Base-by-base conservation (phyloP, 2,797 vertebrate species). In the Borostomias antarcticus region DNA sequence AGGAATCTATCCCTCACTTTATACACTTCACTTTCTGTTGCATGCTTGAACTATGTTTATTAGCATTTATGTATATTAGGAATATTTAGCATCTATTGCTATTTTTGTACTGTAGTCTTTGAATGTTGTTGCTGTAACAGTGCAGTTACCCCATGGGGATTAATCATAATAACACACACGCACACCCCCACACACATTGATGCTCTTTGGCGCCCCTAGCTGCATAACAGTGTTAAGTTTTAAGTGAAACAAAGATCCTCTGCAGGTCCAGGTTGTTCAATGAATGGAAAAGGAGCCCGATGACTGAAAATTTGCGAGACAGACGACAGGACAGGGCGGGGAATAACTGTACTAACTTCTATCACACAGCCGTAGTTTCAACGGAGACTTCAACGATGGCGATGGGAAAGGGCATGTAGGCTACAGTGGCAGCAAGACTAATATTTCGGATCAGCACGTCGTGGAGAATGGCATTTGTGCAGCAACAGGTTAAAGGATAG, bases 251-350 rank as follows among this genome's bases (percentile, higher is more conserved):
- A 1, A 35, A 60, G 65, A n/a, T n/a, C 63, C 74, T 82, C 79
- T 86, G 77, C 81, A 78, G 77, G 1, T 58, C 66, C 73, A 52
- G 72, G 61, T 63, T 47, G 54, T 62, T 13, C 82, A 88, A 91
- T 91, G 90, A 91, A 91, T 89, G 89, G 79, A 82, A 72, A 56
- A 26, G 64, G 82, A 56, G 37, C 68, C 72, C 69, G 75, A 64
- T 21, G 79, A 66, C 64, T 21, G 56, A 64, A 65, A 75, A 28
- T 13, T 64, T 1, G 50, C 25, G 70, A 43, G 62, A 32, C 37
- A 51, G 59, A 58, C 64, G 51, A 47, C 43, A 64, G 64, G 62
- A 53, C 68, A 23, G 61, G 51, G 60, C 72, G 2, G 32, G 58
- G 62, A 8, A 3, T 53, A 2, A 23, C 35, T 58, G 0, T 15